Evolutionary conservation across 2,888 invertebrate genomes (phyloP).

Genomic region (Chirona hameri): DNA sequence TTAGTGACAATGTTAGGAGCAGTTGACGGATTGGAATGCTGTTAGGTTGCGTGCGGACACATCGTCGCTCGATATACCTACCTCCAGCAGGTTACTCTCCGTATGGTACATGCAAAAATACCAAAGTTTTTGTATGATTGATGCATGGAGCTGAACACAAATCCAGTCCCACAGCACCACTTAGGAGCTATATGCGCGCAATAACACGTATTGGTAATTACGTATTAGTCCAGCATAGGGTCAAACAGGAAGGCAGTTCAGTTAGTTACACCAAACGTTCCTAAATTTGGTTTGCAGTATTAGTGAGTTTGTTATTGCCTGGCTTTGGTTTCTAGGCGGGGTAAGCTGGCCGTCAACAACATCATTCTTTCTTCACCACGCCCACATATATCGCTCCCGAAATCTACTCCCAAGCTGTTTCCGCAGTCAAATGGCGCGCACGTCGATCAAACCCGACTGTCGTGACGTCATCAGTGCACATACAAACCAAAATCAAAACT

Average conservation of each 20-base stretch:
- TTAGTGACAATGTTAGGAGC: too few species aligned
- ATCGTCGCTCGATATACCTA: not conserved
- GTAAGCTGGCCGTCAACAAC: not conserved
- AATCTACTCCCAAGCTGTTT: not conserved
- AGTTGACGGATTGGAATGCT: too few species aligned
- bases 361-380: not conserved
- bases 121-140: not conserved
- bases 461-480: not conserved
- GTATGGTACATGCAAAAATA: slow-evolving; percentile 27
- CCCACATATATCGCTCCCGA: not conserved
- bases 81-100: not conserved
- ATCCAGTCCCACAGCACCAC: not conserved
- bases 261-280: too few species aligned
- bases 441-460: not conserved
- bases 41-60: not conserved
- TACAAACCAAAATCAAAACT: not conserved
- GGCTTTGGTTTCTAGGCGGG: too few species aligned
- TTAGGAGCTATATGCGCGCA: not conserved
- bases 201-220: too few species aligned
- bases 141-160: not conserved
- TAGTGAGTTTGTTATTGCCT: too few species aligned
- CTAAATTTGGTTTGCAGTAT: too few species aligned
- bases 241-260: too few species aligned
- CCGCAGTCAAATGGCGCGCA: not conserved
- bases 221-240: too few species aligned